Evolutionary conservation across 2,888 invertebrate genomes (phyloP).

Genomic region (Dolichomitus sp.): DNA sequence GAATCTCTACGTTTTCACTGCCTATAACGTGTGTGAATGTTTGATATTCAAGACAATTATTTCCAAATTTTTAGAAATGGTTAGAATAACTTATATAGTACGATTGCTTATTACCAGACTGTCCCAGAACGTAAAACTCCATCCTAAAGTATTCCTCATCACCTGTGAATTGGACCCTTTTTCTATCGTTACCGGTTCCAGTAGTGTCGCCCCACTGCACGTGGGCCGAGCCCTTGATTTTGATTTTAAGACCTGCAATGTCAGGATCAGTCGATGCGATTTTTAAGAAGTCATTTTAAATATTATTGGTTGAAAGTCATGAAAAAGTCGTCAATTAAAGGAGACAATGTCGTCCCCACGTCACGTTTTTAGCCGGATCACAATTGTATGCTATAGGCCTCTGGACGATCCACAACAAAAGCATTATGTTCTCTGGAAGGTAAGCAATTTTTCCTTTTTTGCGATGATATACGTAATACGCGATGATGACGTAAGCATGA

Average conservation of each 20-base stretch:
- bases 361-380: too few species aligned
- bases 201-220: conserved; percentile 36
- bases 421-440: too few species aligned
- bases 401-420: too few species aligned
- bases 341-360: too few species aligned
- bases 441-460: too few species aligned
- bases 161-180: conserved; percentile 86
- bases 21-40: conserved; percentile 67
- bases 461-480: too few species aligned
- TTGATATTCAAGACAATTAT: too few species aligned
- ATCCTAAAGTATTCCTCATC: conserved; percentile 92
- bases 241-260: conserved; percentile 89
- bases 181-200: conserved; percentile 35
- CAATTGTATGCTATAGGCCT: too few species aligned
- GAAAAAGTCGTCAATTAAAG: too few species aligned
- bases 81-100: neutral
- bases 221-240: conserved; percentile 82
- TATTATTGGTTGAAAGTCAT: neutral
- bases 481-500: too few species aligned
- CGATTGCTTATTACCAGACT: conserved; percentile 82
- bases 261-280: conserved; percentile 78
- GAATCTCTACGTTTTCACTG: conserved; percentile 90
- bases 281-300: neutral
- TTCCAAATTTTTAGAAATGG: too few species aligned
- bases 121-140: conserved; percentile 90